Conservation (phyloP, 2,113 vertebrate species). For the Nymphicus hollandicus region DNA sequence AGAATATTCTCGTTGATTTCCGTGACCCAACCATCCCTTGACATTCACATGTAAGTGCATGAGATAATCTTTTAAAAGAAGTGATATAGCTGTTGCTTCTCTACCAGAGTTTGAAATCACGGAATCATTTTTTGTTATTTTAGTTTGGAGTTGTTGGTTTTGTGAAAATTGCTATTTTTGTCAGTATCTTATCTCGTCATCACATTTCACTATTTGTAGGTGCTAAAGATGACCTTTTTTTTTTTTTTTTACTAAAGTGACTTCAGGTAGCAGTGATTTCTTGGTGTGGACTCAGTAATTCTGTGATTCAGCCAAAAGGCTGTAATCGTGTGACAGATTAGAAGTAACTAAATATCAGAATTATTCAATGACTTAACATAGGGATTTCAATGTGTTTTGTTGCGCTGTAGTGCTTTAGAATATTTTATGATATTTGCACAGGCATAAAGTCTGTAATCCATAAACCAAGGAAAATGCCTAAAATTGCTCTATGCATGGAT, state of each 20-base stretch:
- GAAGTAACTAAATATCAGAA: not conserved
- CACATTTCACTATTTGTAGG: not conserved
- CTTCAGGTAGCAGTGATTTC: not conserved
- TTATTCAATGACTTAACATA: not conserved
- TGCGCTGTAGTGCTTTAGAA: conserved; percentile 1
- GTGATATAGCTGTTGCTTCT: not conserved
- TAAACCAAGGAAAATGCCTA: conserved; percentile 37
- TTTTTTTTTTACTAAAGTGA: not conserved
- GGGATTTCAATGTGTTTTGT: conserved; percentile 22
- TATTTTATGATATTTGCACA: not conserved
- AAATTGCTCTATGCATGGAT: conserved; percentile 47
- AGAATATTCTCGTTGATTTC: not conserved
- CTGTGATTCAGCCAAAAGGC: not conserved
- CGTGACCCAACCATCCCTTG: not conserved
- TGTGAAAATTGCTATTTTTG: not conserved
- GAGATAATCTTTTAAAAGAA: not conserved
- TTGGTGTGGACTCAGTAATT: not conserved
- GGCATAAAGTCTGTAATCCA: not conserved
- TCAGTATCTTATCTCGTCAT: too few species aligned
- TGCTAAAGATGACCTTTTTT: not conserved
- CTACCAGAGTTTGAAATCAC: not conserved
- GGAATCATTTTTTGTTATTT: not conserved
- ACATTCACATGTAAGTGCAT: not conserved
- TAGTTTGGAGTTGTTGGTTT: not conserved
- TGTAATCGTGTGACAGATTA: not conserved